Evolutionary conservation across 2,888 invertebrate genomes (phyloP), one percentile per base, ranked within the genome.

Genomic region (Orthosia cruda): DNA sequence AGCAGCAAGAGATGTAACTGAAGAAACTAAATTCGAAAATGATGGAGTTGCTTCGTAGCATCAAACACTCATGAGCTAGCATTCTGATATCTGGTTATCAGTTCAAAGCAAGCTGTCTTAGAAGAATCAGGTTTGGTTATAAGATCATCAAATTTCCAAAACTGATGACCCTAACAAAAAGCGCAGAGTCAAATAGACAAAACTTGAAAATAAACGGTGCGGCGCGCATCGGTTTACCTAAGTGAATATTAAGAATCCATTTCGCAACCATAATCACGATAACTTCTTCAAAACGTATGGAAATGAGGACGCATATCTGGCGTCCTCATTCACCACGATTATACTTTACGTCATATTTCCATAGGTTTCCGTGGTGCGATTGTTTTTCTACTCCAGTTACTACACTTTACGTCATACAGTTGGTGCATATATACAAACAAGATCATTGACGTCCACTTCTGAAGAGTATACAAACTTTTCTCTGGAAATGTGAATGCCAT

Each of bases 331-430:
- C 71, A 62, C 20, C 72, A 72, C 72, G 69, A 77, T 77, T 63
- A 76, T 62, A 20, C 50, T 61, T 83, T 86, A 80, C 67, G 75
- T 80, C 77, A 83, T 64, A 67, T 72, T 69, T 62, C 77, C 72
- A 80, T 87, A 66, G 76, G 61, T 76, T 79, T 84, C 87, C 74
- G 83, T 70, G 15, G 54, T 52, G 62, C 52, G 49, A 70, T 66
- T 80, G 69, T 85, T 88, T 87, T 87, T 86, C 76, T 88, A 80
- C 80, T 86, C 86, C 77, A 83, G 84, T 86, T 83, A 86, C 58
- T 74, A 15, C n/a, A 55, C 40, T 87, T 86, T 80, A 77, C 81
- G 71, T 77, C 78, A 86, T 63, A 72, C 40, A 23, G 63, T 75
- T 66, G 72, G 50, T 67, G 32, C 55, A 55, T 58, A 71, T 50